Evolutionary conservation across 1,140 invertebrate genomes (phyloP), one percentile per base, ranked within the genome.

Genomic region (Cyrtorhinus lividipennis): DNA sequence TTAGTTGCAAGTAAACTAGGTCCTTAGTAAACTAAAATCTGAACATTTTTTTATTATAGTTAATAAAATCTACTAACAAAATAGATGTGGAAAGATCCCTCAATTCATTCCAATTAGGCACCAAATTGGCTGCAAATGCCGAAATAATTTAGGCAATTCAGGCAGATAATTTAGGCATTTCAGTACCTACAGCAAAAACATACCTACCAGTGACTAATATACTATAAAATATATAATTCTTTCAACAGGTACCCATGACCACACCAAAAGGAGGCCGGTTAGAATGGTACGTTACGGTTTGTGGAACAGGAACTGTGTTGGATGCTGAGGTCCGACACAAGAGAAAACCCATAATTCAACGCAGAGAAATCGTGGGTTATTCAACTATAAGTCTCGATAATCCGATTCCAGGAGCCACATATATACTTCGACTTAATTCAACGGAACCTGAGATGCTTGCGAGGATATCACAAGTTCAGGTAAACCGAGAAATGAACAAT

Each of bases 251-350:
- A 5, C 12, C 12, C 12, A 53, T 13, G 48, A 5, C 20, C 10
- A 22, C 20, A 53, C 48, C 48, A 12, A 20, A 5, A 22, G 48
- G 48, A 5, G 20, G 48, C 8, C 15, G 38, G 38, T n/a, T 61
- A 12, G 60, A 61, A 23, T 61, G 60, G 60, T 61, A 61, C 38
- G 45, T 61, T 2, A 15, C 27, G 1, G 38, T 30, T 1, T 61
- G 60, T 30, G 60, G 60, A 1, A 23, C 23, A 8, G 60, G 38
- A 23, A 24, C 60, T 20, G 24, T 27, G n/a, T 30, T 61, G 2
- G 60, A 61, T 20, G 60, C 60, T 20, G 60, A 61, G 26, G 45
- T 61, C 2, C n/a, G 60, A 46, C 44, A 46, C 20, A 61, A 45
- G 20, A 53, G 27, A n/a, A n/a, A 24, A 22, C 38, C 45, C 15